phyloP scores from a whole-genome alignment of 2,888 invertebrate species.

The Eupeodes latifasciatus region DNA sequence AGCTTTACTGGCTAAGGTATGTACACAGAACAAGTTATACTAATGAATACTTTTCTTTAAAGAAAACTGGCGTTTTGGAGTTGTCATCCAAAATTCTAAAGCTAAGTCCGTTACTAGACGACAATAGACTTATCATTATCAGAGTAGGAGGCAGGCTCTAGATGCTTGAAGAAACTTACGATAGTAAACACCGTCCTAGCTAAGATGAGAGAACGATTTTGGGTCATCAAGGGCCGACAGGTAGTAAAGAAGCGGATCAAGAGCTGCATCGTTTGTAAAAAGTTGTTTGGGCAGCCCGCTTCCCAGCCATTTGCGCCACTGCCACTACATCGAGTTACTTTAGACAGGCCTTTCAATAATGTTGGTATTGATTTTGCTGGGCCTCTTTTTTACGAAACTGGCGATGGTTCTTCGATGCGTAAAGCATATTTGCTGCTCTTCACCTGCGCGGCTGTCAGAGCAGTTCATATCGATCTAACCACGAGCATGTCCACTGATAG shows the following conservation, averaged over 20 bases:
- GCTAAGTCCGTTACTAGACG: conserved; percentile 16
- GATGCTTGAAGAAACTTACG: conserved; percentile 29
- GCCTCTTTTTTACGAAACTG: conserved; percentile 12
- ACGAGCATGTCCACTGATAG: conserved; percentile 15
- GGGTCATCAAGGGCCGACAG: conserved; percentile 49
- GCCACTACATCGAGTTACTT: conserved; percentile 16
- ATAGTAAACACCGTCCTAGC: conserved; percentile 10
- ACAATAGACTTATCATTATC: conserved; percentile 17
- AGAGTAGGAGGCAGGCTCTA: conserved; percentile 43
- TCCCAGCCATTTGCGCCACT: conserved; percentile 38
- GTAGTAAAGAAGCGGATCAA: conserved; percentile 39
- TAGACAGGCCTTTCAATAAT: conserved; percentile 9
- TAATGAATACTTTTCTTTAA: conserved; percentile 49
- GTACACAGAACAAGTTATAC: conserved; percentile 28
- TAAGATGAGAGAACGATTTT: conserved; percentile 44
- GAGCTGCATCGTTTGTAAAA: conserved; percentile 29
- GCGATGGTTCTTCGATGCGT: conserved; percentile 21
- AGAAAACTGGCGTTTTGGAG: conserved; percentile 26
- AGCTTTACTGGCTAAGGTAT: conserved; percentile 30
- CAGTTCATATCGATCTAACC: conserved; percentile 13
- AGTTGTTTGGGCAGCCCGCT: conserved; percentile 26
- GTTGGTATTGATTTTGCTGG: conserved; percentile 32
- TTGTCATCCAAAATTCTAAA: conserved; percentile 37
- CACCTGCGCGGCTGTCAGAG: conserved; percentile 24
- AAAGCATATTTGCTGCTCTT: conserved; percentile 8